These are phyloP conservation scores for Drosophila subobscura DNA, from an alignment of 1,140 invertebrate genomes.

Conservation along the genomic window DNA sequence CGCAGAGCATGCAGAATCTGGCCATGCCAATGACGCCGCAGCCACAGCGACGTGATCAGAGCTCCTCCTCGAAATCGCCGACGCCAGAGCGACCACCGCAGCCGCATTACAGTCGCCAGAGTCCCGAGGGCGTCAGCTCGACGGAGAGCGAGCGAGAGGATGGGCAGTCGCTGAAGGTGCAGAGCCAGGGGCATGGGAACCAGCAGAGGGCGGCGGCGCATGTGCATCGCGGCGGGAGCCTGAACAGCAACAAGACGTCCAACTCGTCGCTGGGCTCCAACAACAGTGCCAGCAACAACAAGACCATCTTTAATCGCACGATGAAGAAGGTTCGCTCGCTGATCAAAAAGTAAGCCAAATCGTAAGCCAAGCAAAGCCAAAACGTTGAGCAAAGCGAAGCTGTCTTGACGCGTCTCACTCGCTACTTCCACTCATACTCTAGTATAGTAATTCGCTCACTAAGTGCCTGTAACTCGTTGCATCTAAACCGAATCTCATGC, in stretches of 20 bases:
- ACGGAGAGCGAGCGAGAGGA: constrained; percentile 78
- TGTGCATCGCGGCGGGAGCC: constrained; percentile 76
- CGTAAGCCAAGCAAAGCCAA: constrained; percentile 26
- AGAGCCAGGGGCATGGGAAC: constrained; percentile 45
- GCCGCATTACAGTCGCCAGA: constrained; percentile 51
- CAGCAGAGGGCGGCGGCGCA: constrained; percentile 75
- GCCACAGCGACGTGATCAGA: constrained; percentile 60
- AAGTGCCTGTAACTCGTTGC: constrained; percentile 50
- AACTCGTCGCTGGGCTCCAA: constrained; percentile 70
- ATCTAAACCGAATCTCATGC: constrained; percentile 64
- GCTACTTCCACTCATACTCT: constrained; percentile 39
- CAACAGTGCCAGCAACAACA: constrained; percentile 73
- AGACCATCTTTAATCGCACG: constrained; percentile 89
- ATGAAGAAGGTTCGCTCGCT: constrained; percentile 88
- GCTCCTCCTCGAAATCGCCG: constrained; percentile 65
- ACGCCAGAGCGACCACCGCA: constrained; percentile 52
- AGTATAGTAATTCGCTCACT: constrained; percentile 26
- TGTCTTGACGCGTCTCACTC: constrained; percentile 10
- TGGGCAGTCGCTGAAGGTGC: constrained; percentile 22
- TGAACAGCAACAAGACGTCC: constrained; percentile 70
- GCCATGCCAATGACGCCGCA: constrained; percentile 70
- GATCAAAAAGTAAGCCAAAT: constrained; percentile 86
- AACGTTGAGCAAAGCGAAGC: constrained; percentile 33
- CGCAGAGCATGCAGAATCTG: constrained; percentile 83
- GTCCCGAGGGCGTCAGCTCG: constrained; percentile 79